These are phyloP conservation scores for Sinocyclocheilus maitianheensis DNA, from an alignment of 2,113 vertebrate species.

Conservation along the genomic window DNA sequence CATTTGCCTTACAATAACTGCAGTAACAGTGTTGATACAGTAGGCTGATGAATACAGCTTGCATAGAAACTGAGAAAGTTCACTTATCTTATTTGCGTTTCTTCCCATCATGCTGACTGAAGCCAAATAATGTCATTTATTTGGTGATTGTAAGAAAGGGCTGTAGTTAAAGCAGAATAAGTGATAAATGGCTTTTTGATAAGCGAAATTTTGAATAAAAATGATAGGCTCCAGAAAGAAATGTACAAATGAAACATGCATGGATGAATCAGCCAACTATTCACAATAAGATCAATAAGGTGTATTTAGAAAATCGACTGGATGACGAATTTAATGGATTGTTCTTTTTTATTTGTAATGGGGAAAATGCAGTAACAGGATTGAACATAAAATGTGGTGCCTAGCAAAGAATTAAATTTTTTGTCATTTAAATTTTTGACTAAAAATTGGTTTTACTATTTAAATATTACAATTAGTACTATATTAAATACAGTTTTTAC, in stretches of 20 bases:
- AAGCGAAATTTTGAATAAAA: too few relatives aligned
- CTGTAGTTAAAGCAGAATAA: too few relatives aligned
- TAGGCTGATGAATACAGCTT: neutral
- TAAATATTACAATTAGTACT: neutral
- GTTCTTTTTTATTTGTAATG: neutral
- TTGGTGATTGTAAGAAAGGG: neutral
- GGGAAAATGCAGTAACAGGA: neutral
- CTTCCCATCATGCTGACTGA: too few relatives aligned
- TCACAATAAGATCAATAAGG: too few relatives aligned
- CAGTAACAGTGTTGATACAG: too few relatives aligned
- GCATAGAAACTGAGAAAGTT: too few relatives aligned
- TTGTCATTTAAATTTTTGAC: neutral
- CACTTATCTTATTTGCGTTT: too few relatives aligned
- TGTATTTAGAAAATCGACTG: too few relatives aligned
- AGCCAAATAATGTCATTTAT: neutral
- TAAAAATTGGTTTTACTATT: neutral
- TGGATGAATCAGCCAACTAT: neutral
- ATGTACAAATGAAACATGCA: neutral
- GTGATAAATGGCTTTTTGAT: too few relatives aligned
- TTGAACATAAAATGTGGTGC: neutral
- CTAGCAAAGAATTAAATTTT: neutral
- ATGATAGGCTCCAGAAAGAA: neutral
- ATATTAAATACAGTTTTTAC: neutral
- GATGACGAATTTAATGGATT: too few relatives aligned
- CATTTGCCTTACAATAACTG: neutral